Conservation (phyloP, 2,888 invertebrate species). For the Agonopterix subpropinquella region DNA sequence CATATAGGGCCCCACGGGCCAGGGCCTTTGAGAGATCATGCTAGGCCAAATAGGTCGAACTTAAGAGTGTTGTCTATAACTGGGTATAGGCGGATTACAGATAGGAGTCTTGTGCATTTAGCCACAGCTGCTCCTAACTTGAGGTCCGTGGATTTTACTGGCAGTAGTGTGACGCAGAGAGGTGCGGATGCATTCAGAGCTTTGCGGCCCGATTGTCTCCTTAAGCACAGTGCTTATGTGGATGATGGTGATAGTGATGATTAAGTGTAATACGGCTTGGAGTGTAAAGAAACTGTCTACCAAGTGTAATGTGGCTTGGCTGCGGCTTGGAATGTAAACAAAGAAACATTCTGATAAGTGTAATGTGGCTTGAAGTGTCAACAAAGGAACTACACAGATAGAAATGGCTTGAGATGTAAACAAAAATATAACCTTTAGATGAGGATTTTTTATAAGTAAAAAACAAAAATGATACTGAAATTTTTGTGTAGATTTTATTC, state of each 20-base stretch:
- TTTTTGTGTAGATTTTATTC: no score
- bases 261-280: no score
- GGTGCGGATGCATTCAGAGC: conserved; percentile 78
- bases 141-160: conserved; percentile 78
- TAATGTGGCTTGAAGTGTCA: no score
- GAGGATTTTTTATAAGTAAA: no score
- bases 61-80: conserved; percentile 69
- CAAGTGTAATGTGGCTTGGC: no score
- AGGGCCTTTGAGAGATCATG: conserved; percentile 10
- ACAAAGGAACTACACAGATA: no score
- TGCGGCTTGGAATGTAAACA: no score
- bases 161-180: conserved; percentile 76
- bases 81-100: conserved; percentile 78
- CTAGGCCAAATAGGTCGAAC: conserved; percentile 55
- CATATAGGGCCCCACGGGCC: conserved; percentile 34
- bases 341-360: no score
- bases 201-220: conserved; percentile 75
- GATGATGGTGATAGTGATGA: conserved; percentile 4
- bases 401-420: no score
- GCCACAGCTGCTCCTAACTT: conserved; percentile 77
- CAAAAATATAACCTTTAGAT: no score
- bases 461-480: no score
- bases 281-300: no score
- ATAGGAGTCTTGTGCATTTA: conserved; percentile 77
- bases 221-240: conserved; percentile 33